Base-by-base conservation (phyloP, 2,113 vertebrate species). In the Semnornis frantzii region DNA sequence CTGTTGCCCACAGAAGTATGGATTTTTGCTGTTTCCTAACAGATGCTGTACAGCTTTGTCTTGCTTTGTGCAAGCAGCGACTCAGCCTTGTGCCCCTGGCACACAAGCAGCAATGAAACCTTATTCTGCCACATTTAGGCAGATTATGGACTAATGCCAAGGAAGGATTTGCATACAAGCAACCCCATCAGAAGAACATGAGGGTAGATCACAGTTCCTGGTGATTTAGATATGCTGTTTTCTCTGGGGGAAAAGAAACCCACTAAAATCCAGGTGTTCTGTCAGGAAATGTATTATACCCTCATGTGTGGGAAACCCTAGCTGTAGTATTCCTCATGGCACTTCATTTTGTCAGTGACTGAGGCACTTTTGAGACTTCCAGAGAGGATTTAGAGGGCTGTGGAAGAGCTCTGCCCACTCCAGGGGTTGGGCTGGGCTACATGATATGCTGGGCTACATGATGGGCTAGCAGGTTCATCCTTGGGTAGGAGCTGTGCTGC, bases 81-180 rank as follows among this genome's bases (percentile, higher is more conserved):
- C 87, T 97, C 87, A 83, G 87, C 75, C 69, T 28, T 4, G 4
- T 57, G 82, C 74, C 75, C 82, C 0, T 20, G 54, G 69, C 89
- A 92, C 2, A 15, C 37, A 89, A 91, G 90, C 48, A 42, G 83
- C 87, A 93, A 87, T 91, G 91, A 93, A 92, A 82, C 91, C 89
- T 78, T 80, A 85, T 93, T 95, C 94, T 96, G 82, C 72, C 91
- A 94, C 89, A 71, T 85, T 81, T 87, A 87, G 94, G 82, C 82
- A 96, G 75, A 90, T 95, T 78, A 91, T 68, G 62, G 79, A 85
- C 72, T 71, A 89, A 60, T 0, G 10, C 78, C 91, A 82, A 78
- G 79, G 58, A 81, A 14, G 54, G 64, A 85, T 92, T 96, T 94
- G 85, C 89, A 91, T 89, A 72, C 17, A 59, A 60, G 79, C 70